Evolutionary conservation across 2,797 vertebrate species (phyloP), one percentile per base, ranked within the genome.

Genomic region (Xenentodon cancila): DNA sequence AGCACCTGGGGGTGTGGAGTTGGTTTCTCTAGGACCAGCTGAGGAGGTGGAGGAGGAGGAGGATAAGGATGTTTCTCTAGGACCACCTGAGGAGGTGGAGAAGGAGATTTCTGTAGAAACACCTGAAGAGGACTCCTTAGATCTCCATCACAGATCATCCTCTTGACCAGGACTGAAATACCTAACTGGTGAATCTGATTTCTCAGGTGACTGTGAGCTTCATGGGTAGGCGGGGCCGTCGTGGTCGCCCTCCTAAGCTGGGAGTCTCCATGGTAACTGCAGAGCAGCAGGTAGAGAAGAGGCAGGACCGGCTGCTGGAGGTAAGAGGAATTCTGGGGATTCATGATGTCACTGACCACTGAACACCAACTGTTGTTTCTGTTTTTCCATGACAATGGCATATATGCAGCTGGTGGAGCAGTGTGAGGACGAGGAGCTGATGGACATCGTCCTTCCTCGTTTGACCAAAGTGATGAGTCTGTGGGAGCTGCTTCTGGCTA

Each of bases 401-500:
- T 54, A 54, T 59, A 32, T 55, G 1, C 71, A 98, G 97, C 75
- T 94, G 54, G 92, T 97, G 76, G 92, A 95, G 48, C 94, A 95
- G 51, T 96, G 95, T 30, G 91, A 94, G 73, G 93, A 88, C 27
- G 94, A 95, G 73, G 96, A 97, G 44, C 91, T 98, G 57, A 92
- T 96, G 92, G 96, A 96, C 53, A 61, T 95, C 19, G 95, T 94
- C 57, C 93, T 97, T 56, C 97, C 97, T 69, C 94, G 88, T 64
- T 82, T 99, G 64, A 92, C 95, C 21, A 94, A 93, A 76, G 91
- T 94, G 11, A 87, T 97, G 84, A 97, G 95, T 4, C 90, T 98
- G 3, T 97, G 93, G 91, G 96, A 99, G 69, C 95, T 98, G 76
- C 93, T 99, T 30, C 84, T 98, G 69, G 93, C 93, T 75, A 99